Conservation (phyloP, 2,113 vertebrate species). For the Caranx melampygus region DNA sequence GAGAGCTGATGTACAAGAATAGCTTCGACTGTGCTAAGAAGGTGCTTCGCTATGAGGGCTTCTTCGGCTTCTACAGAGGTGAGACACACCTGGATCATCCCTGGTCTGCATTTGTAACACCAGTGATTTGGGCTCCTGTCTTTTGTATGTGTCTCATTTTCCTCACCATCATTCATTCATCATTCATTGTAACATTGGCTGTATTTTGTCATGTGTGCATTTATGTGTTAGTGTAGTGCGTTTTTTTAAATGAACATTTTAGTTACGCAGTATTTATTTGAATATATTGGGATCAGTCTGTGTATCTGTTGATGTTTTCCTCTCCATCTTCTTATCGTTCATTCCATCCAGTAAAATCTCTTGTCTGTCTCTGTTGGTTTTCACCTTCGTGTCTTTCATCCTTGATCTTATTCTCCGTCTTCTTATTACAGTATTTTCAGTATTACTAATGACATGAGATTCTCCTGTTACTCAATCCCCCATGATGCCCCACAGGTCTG, state of each 20-base stretch:
- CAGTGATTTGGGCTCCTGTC: background rate
- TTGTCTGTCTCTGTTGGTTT: background rate
- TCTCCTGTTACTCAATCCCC: slow-evolving; percentile 13
- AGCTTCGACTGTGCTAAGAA: slow-evolving; percentile 99
- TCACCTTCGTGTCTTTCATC: background rate
- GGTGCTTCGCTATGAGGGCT: slow-evolving; percentile 95
- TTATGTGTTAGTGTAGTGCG: too few relatives aligned
- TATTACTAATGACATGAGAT: slow-evolving; percentile 18
- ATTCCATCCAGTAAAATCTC: background rate
- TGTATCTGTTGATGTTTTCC: too few relatives aligned
- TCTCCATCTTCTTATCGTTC: background rate
- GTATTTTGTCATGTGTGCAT: too few relatives aligned
- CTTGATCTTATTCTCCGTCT: background rate
- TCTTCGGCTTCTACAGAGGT: slow-evolving; percentile 98
- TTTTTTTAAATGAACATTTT: too few relatives aligned
- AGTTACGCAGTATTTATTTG: too few relatives aligned
- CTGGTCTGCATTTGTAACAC: background rate
- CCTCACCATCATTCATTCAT: background rate
- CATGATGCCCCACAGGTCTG: slow-evolving; percentile 86
- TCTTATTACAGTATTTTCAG: background rate
- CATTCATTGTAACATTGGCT: too few relatives aligned
- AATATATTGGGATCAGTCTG: background rate
- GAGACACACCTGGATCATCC: background rate
- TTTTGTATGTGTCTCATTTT: background rate
- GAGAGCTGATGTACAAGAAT: slow-evolving; percentile 98